Conservation (phyloP, 2,113 vertebrate species). For the Gadus chalcogrammus region DNA sequence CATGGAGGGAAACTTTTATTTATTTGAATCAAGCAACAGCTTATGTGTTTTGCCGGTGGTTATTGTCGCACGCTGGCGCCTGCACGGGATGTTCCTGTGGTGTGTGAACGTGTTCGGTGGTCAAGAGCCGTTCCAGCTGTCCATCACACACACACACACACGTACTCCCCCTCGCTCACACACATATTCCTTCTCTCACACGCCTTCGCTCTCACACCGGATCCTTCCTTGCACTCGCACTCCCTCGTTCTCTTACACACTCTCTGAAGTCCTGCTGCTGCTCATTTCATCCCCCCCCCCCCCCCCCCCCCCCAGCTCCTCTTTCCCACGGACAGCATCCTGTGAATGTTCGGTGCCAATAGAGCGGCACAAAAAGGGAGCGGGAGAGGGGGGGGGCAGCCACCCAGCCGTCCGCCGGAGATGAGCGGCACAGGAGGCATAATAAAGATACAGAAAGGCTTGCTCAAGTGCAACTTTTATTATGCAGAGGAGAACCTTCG, state of each 20-base stretch:
- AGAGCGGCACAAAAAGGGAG: too few species aligned
- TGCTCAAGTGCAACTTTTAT: constrained; percentile 58
- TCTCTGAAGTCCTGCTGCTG: background rate
- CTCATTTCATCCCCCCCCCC: constrained; percentile 20
- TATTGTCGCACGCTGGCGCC: too few species aligned
- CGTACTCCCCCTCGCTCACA: too few species aligned
- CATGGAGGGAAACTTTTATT: too few species aligned
- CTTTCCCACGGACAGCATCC: constrained; percentile 17
- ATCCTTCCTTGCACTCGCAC: background rate
- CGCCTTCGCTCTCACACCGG: constrained; percentile 19
- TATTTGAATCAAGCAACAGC: too few species aligned
- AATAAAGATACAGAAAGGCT: constrained; percentile 11
- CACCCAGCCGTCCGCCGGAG: too few species aligned
- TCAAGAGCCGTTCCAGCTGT: constrained; percentile 59
- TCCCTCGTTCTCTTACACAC: background rate
- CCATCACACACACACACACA: constrained; percentile 2
- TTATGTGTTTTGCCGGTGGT: too few species aligned
- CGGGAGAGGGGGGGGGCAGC: too few species aligned
- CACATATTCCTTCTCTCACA: too few species aligned
- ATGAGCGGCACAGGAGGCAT: background rate
- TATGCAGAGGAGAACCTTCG: constrained; percentile 53
- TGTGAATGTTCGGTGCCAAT: constrained; percentile 2
- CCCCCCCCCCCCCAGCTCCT: background rate
- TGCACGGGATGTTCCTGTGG: constrained; percentile 42
- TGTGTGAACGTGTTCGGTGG: constrained; percentile 51